phyloP scores from a whole-genome alignment of 2,797 vertebrate genomes.

The Threskiornis aethiopicus region DNA sequence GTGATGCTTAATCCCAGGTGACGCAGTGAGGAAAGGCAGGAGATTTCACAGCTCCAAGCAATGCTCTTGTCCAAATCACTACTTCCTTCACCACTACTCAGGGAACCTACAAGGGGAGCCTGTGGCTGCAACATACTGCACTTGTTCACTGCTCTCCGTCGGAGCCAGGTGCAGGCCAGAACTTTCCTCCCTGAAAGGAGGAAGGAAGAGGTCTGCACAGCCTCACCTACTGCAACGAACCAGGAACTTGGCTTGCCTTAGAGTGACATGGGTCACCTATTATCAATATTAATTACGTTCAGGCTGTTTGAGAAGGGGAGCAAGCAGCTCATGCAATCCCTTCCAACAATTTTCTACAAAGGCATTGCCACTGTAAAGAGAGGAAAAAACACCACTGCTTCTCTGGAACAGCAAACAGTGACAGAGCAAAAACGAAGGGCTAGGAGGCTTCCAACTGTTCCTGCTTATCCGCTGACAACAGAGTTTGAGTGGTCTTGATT shows the following conservation, averaged over 20 bases:
- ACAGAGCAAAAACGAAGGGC: not conserved
- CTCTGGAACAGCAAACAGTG: not conserved
- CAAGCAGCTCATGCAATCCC: not conserved
- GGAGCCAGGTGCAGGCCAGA: not conserved
- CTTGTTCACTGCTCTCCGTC: not conserved
- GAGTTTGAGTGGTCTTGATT: not conserved
- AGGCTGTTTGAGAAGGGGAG: not conserved
- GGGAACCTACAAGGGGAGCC: not conserved
- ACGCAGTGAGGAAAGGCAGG: not conserved
- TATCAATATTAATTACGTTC: not conserved
- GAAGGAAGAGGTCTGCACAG: not conserved
- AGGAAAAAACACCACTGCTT: not conserved
- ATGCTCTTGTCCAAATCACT: not conserved
- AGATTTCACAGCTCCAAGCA: not conserved
- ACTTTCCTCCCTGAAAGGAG: not conserved
- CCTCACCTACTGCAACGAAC: not conserved
- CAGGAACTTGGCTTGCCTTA: not conserved
- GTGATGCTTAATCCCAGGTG: not conserved
- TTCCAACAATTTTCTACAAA: not conserved
- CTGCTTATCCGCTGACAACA: not conserved
- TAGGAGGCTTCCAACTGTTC: not conserved
- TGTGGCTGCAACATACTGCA: not conserved
- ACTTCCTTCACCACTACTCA: not conserved
- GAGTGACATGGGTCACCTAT: not conserved
- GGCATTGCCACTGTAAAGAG: not conserved